Evolutionary conservation across 1,140 invertebrate species (phyloP).

Genomic region (Pachypsylla venusta): DNA sequence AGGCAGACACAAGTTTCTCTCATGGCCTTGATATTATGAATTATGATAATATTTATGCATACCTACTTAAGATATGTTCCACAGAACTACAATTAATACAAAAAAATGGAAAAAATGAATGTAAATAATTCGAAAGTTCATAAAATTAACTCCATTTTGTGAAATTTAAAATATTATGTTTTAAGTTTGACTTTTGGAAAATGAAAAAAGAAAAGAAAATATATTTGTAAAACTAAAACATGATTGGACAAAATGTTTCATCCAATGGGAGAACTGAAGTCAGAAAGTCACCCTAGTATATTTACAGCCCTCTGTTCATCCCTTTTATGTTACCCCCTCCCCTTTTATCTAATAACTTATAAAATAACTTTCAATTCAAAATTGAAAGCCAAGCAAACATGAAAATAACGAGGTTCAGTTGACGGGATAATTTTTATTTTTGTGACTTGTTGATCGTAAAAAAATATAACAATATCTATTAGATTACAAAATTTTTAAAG

Average conservation of each 20-base stretch:
- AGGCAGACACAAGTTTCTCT: too few relatives aligned
- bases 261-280: slow-evolving; percentile 11
- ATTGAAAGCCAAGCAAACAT: not conserved
- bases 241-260: slow-evolving; percentile 6
- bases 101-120: too few relatives aligned
- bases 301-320: slow-evolving; percentile 4
- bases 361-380: slow-evolving; percentile 2
- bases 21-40: too few relatives aligned
- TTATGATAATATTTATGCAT: too few relatives aligned
- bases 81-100: too few relatives aligned
- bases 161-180: not conserved
- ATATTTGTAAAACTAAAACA: too few relatives aligned
- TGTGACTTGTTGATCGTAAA: not conserved
- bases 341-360: not conserved
- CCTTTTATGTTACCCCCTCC: not conserved
- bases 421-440: not conserved
- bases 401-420: not conserved
- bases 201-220: not conserved
- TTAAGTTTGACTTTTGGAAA: slow-evolving; percentile 9
- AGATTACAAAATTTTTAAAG: too few relatives aligned
- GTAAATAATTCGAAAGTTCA: too few relatives aligned
- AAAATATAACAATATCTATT: not conserved
- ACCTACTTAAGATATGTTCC: too few relatives aligned
- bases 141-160: slow-evolving; percentile 9
- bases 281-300: slow-evolving; percentile 15